Percentiles rank a stretch among this genome's conserved stretches.
Conservation (phyloP, 2,888 invertebrate genomes). For the Zaprionus lineosus region DNA sequence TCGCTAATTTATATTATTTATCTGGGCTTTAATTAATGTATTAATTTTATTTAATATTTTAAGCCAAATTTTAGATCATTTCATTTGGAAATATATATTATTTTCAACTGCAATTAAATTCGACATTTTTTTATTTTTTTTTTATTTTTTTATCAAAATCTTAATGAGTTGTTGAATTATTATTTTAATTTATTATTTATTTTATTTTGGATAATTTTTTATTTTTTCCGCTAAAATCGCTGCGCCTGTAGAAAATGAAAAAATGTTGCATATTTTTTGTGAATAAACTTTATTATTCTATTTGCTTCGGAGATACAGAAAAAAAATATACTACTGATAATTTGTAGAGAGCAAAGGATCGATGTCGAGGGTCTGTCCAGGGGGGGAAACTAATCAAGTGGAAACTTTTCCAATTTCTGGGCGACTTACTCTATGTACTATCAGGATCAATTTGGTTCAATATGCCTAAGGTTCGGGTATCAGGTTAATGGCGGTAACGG, state of each 20-base stretch:
- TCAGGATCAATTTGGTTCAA: slow-evolving; percentile 78
- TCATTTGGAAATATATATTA: no score
- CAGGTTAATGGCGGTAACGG: slow-evolving; percentile 76
- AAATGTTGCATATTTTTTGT: slow-evolving; percentile 28
- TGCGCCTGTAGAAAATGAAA: no score
- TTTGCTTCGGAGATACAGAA: slow-evolving; percentile 48
- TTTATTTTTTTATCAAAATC: no score
- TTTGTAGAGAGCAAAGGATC: slow-evolving; percentile 24
- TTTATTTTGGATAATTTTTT: no score
- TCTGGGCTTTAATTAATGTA: no score
- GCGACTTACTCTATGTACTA: slow-evolving; percentile 52
- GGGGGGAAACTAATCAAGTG: slow-evolving; percentile 12
- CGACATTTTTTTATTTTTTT: no score
- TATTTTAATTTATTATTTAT: no score
- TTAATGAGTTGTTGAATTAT: no score
- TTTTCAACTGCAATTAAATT: no score
- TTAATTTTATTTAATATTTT: no score
- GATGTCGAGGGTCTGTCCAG: slow-evolving; percentile 23
- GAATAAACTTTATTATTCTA: slow-evolving; percentile 73
- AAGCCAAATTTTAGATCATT: no score
- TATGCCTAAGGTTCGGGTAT: slow-evolving; percentile 47
- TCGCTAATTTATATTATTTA: no score
- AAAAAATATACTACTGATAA: slow-evolving; percentile 18
- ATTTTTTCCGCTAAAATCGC: not conserved
- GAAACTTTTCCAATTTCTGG: slow-evolving; percentile 12